phyloP scores from a whole-genome alignment of 2,888 invertebrate genomes.

The Caenorhabditis becei region DNA sequence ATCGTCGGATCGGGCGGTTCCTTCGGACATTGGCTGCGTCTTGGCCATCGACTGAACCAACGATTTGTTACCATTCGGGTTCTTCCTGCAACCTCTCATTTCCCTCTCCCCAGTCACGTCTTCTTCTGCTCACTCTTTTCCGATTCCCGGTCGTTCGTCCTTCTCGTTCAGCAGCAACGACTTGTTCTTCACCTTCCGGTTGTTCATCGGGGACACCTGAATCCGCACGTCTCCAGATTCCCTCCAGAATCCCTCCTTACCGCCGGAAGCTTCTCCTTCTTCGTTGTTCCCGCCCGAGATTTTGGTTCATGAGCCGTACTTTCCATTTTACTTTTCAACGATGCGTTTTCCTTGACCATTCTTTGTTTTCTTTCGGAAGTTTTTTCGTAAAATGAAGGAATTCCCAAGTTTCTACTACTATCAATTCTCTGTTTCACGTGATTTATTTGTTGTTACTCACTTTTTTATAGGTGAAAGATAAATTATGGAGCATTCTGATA shows the following conservation, averaged over 20 bases:
- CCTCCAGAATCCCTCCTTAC: background rate
- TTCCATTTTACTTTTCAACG: background rate
- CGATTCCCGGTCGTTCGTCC: constrained; percentile 39
- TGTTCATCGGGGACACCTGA: constrained; percentile 48
- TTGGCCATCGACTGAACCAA: constrained; percentile 24
- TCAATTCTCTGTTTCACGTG: no score
- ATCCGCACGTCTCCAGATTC: background rate
- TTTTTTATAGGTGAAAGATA: no score
- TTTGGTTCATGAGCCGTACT: constrained; percentile 6
- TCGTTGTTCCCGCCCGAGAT: background rate
- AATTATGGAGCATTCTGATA: no score
- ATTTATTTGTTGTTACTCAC: no score
- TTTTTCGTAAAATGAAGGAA: no score
- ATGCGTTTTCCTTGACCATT: background rate
- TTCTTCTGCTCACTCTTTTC: background rate
- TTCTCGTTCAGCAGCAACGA: constrained; percentile 38
- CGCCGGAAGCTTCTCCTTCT: background rate
- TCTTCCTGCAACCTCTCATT: constrained; percentile 13
- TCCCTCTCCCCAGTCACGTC: background rate
- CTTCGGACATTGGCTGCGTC: constrained; percentile 37
- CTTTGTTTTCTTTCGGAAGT: no score
- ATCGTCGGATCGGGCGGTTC: background rate
- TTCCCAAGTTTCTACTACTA: no score
- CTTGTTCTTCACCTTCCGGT: constrained; percentile 29
- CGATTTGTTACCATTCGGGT: constrained; percentile 7